Base-by-base conservation (phyloP, 2,113 vertebrate genomes). In the Sylvia atricapilla region DNA sequence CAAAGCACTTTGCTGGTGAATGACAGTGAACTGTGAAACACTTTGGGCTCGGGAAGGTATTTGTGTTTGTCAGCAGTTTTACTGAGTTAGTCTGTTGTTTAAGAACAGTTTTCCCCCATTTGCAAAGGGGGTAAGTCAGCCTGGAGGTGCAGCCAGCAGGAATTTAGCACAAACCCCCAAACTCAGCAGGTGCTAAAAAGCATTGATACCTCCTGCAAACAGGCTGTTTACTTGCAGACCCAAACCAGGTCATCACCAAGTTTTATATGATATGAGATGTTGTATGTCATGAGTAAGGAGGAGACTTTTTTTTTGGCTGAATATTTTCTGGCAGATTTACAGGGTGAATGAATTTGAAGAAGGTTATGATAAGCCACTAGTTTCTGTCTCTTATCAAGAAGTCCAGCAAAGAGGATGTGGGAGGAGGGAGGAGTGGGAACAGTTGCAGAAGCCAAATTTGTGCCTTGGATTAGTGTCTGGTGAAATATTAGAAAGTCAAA, bases 61-160 rank as follows among this genome's bases (percentile, higher is more conserved):
- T 53, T 67, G 31, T 27, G 35, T 75, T 87, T 85, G 30, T 43
- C 41, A 69, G 30, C 15, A 53, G 16, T 58, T 83, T 49, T 22
- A 47, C 55, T 7, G 39, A 80, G 6, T 72, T 75, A 72, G 17
- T 56, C 11, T 87, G 25, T 7, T 69, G 37, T 44, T 89, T 53
- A 33, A 21, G 60, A 58, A 6, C 9, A 0, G 0, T 53, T 82
- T 47, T n/a, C 9, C 25, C 16, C 4, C 5, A 1, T 72, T 76
- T 76, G 31, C 23, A 59, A 46, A 8, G 20, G 39, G 52, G 22
- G 0, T 66, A 25, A 89, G 25, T 67, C 31, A 63, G 39, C 23
- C 27, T 58, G 80, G 33, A 35, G 50, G 25, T 70, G 10, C 47
- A 87, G 23, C 12, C 43, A 55, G 84, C 43, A 74, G 59, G 59